A percentile compares a stretch with the other conserved stretches of the same genome.
Conservation (phyloP, 2,113 vertebrate species). For the Gambusia affinis region DNA sequence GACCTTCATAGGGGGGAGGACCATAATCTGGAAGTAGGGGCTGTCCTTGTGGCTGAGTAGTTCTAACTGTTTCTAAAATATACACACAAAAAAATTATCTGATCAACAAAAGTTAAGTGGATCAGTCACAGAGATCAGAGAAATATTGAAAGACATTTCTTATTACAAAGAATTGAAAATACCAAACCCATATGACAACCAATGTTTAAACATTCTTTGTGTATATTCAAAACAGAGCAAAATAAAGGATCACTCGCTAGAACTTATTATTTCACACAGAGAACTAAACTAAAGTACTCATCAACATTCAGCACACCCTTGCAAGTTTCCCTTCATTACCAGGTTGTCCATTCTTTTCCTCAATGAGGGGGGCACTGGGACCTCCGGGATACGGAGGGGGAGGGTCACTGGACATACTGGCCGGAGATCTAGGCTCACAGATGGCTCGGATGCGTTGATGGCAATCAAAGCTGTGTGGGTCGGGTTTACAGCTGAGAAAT, state of each 20-base stretch:
- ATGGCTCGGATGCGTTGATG: slow-evolving; percentile 25
- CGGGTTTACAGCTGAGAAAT: slow-evolving; percentile 14
- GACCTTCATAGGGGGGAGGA: slow-evolving; percentile 91
- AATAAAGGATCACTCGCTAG: background rate
- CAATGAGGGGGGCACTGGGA: slow-evolving; percentile 88
- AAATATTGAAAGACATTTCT: background rate
- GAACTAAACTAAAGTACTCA: background rate
- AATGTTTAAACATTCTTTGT: background rate
- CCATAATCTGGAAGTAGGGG: slow-evolving; percentile 88
- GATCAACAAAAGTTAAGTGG: background rate
- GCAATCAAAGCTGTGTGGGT: slow-evolving; percentile 34
- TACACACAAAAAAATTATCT: background rate
- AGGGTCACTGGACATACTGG: slow-evolving; percentile 90
- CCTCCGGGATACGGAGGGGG: slow-evolving; percentile 95
- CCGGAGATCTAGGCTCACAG: slow-evolving; percentile 45
- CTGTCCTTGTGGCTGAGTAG: slow-evolving; percentile 83
- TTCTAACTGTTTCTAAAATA: slow-evolving; percentile 74
- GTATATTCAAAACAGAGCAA: background rate
- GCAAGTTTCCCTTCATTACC: slow-evolving; percentile 75
- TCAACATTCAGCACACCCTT: slow-evolving; percentile 20
- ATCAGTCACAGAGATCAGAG: background rate
- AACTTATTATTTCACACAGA: background rate
- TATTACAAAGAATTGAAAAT: background rate
- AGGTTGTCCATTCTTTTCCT: slow-evolving; percentile 90
- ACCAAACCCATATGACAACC: background rate